Evolutionary conservation across 2,888 invertebrate genomes (phyloP).

Genomic region (Drosophila hamatofila): DNA sequence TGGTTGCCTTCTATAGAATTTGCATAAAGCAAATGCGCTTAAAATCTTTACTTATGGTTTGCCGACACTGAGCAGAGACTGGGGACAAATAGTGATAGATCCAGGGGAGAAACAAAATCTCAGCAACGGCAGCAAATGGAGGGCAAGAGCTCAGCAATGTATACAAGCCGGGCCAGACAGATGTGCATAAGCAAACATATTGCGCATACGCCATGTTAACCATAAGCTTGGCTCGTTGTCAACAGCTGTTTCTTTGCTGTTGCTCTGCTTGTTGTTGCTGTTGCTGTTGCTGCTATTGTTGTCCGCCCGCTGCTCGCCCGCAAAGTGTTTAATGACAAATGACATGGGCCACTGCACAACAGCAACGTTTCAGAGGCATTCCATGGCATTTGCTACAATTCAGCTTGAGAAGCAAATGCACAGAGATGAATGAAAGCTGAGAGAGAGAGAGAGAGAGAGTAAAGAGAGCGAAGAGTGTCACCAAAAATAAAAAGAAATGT

Average conservation of each 20-base stretch:
- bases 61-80: conserved; percentile 32
- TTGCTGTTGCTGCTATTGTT: conserved; percentile 32
- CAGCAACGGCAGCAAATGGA: conserved; percentile 35
- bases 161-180: conserved; percentile 27
- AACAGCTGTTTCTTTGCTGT: conserved; percentile 72
- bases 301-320: conserved; percentile 1
- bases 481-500: conserved; percentile 35
- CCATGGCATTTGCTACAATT: conserved; percentile 16
- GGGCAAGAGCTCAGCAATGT: conserved; percentile 47
- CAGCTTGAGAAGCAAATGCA: conserved; percentile 32
- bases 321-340: conserved; percentile 80
- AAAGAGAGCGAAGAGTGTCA: conserved; percentile 4
- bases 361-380: conserved; percentile 13
- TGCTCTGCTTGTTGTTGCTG: neutral
- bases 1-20: conserved; percentile 43
- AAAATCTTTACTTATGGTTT: conserved; percentile 77
- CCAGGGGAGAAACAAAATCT: conserved; percentile 22
- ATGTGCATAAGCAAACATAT: conserved; percentile 72
- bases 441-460: conserved; percentile 16
- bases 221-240: conserved; percentile 77
- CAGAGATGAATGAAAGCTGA: conserved; percentile 26
- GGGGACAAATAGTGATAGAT: conserved; percentile 35
- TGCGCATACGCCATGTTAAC: conserved; percentile 81
- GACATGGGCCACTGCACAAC: conserved; percentile 67
- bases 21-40: conserved; percentile 67